Conservation (phyloP, 1,140 invertebrate species). For the Solen grandis region DNA sequence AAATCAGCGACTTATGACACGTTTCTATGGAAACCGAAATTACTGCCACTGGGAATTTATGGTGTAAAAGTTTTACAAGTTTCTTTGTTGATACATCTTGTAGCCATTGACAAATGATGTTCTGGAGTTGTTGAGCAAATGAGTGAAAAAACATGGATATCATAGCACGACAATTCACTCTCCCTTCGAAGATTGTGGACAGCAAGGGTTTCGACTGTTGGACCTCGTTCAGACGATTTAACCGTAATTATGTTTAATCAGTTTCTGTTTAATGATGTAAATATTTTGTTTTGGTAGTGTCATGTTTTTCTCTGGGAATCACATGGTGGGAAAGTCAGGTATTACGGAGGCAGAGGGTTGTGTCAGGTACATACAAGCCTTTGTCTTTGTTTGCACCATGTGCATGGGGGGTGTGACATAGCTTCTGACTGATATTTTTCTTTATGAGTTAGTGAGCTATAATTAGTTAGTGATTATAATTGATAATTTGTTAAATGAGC, state of each 20-base stretch:
- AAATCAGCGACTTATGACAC: conserved; percentile 58
- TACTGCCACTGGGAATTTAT: conserved; percentile 58
- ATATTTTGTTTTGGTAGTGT: too few species aligned
- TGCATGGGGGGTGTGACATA: too few species aligned
- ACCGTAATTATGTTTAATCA: background rate
- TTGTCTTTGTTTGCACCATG: too few species aligned
- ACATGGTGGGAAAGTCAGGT: too few species aligned
- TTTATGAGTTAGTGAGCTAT: too few species aligned
- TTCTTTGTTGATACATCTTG: conserved; percentile 49
- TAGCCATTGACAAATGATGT: conserved; percentile 27
- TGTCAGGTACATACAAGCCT: too few species aligned
- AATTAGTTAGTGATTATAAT: too few species aligned
- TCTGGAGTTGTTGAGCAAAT: conserved; percentile 1
- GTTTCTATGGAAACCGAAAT: conserved; percentile 49
- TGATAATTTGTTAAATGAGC: too few species aligned
- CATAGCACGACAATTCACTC: conserved; percentile 23
- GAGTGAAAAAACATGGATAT: conserved; percentile 31
- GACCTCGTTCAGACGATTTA: conserved; percentile 18
- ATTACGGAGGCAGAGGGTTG: too few species aligned
- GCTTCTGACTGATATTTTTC: too few species aligned
- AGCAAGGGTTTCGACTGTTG: conserved; percentile 34
- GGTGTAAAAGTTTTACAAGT: conserved; percentile 56
- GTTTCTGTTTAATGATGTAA: too few species aligned
- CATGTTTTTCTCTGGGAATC: too few species aligned
- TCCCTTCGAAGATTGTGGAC: conserved; percentile 7